Conservation (phyloP, 2,113 vertebrate genomes). For the Cyphomyrus discorhynchus region DNA sequence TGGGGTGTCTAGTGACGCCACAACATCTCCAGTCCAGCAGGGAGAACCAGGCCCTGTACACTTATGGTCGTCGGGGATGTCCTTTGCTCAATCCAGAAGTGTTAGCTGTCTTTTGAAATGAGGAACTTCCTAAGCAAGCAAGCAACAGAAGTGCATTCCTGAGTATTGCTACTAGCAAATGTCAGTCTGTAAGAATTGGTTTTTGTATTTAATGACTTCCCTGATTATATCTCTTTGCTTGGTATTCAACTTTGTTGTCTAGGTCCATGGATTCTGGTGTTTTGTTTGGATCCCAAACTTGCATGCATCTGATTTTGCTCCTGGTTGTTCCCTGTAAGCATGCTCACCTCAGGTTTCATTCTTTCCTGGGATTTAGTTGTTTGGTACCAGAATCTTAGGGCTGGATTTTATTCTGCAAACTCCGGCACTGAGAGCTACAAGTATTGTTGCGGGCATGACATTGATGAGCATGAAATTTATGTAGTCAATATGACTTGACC, state of each 20-base stretch:
- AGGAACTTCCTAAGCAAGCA: background rate
- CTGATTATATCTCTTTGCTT: background rate
- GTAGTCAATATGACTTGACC: background rate
- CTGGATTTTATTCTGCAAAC: background rate
- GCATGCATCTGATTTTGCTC: background rate
- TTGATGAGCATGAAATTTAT: background rate
- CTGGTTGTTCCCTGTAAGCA: background rate
- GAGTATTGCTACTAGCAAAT: background rate
- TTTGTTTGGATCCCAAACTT: background rate
- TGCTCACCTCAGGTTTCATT: background rate
- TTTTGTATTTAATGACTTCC: background rate
- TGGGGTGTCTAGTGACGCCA: background rate
- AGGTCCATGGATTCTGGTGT: background rate
- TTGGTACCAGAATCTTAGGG: background rate
- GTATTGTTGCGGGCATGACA: background rate
- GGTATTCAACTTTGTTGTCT: background rate
- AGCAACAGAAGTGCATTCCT: background rate
- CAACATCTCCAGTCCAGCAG: background rate
- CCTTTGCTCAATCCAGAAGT: background rate
- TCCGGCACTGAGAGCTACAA: background rate
- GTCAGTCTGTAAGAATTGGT: background rate
- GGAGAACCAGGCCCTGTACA: background rate
- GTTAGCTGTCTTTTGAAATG: background rate
- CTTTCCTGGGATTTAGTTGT: background rate
- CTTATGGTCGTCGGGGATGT: background rate